Conservation (phyloP, 2,113 vertebrate genomes). For the Erinaceus europaeus region DNA sequence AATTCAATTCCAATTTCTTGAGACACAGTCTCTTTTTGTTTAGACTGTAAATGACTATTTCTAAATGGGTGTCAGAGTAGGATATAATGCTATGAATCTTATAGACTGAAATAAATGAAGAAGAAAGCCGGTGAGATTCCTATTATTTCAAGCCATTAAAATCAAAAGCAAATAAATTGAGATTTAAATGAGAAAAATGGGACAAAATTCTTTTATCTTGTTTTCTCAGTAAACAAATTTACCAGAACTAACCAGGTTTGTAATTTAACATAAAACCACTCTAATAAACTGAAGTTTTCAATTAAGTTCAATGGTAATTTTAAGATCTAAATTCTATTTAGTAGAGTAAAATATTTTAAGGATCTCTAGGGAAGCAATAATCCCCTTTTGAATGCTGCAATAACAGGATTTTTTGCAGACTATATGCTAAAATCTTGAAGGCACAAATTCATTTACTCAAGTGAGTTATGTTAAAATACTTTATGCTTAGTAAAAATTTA, state of each 20-base stretch:
- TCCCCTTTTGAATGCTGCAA: conserved; percentile 36
- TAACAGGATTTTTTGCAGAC: conserved; percentile 56
- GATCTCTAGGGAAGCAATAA: conserved; percentile 43
- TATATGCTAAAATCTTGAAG: conserved; percentile 52
- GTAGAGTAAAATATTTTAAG: conserved; percentile 16
- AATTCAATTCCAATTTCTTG: conserved; percentile 1
- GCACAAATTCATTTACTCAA: conserved; percentile 23
- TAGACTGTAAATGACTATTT: conserved; percentile 24
- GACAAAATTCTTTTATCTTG: conserved; percentile 1
- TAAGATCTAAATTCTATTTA: conserved; percentile 48
- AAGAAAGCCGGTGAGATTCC: background rate
- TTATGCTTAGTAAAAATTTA: conserved; percentile 46
- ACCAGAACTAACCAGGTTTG: conserved; percentile 17
- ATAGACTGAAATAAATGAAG: background rate
- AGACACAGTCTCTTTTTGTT: background rate
- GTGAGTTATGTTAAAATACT: conserved; percentile 22
- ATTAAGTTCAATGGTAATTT: conserved; percentile 32
- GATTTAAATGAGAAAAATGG: conserved; percentile 23
- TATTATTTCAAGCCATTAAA: conserved; percentile 17
- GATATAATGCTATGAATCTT: background rate
- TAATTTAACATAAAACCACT: conserved; percentile 41
- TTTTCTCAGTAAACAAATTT: conserved; percentile 37
- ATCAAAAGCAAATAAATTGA: conserved; percentile 4
- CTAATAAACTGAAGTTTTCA: conserved; percentile 58
- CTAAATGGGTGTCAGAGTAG: no score